Conservation (phyloP, 1,140 invertebrate genomes). For the Drosophila saltans region DNA sequence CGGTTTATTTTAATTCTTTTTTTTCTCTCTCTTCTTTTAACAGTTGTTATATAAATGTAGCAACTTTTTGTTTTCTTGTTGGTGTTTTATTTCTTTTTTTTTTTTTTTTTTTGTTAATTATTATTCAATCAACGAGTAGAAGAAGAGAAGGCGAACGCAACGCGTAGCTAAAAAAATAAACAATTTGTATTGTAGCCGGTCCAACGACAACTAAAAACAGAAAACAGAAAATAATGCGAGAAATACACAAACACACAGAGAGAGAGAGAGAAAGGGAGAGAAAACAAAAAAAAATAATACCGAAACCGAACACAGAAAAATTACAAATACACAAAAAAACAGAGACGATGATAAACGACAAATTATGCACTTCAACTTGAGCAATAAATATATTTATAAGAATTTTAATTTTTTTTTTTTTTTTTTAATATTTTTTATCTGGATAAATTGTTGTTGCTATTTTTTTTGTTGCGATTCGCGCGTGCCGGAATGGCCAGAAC, state of each 20-base stretch:
- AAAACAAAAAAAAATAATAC: not conserved
- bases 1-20: conserved; percentile 20
- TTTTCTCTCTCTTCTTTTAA: conserved; percentile 28
- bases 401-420: conserved; percentile 37
- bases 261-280: conserved; percentile 7
- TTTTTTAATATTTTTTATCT: conserved; percentile 34
- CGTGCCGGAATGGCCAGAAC: conserved; percentile 71
- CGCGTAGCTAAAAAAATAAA: conserved; percentile 35
- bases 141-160: conserved; percentile 20
- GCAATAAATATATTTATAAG: conserved; percentile 57
- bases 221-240: conserved; percentile 26
- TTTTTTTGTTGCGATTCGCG: conserved; percentile 30
- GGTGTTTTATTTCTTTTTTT: not conserved
- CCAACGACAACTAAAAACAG: conserved; percentile 56
- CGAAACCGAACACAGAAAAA: conserved; percentile 21
- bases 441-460: conserved; percentile 40
- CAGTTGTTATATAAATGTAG: conserved; percentile 19
- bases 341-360: conserved; percentile 27
- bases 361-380: conserved; percentile 71
- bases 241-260: not conserved
- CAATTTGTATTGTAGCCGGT: conserved; percentile 51
- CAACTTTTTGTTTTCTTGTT: conserved; percentile 22
- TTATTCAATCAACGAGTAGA: conserved; percentile 64
- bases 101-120: conserved; percentile 59
- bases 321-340: conserved; percentile 14